Base-by-base conservation (phyloP, 2,888 invertebrate species). In the Nephrotoma guestfalica region DNA sequence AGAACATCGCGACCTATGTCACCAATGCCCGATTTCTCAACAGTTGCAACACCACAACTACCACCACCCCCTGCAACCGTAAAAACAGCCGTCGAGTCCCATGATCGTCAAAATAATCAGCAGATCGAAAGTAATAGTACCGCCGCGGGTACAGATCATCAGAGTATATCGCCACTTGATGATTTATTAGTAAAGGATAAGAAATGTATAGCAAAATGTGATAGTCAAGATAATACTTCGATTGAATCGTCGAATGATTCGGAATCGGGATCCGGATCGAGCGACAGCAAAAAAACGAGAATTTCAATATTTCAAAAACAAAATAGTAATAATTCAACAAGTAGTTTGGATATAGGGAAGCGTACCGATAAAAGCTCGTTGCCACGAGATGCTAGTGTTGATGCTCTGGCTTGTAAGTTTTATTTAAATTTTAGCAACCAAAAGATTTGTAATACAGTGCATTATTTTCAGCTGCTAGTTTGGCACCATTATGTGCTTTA, bases 361-460 rank as follows among this genome's bases (percentile, higher is more conserved):
- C 89, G 89, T 11, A 57, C 86, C n/a, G 90, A 90, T 86, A 90
- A 89, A 88, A 90, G 89, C 88, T 91, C 94, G 9, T 92, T 96
- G 91, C 94, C 94, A 0, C 93, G 96, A 86, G 96, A 96, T 88
- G 93, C 94, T 89, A 96, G 96, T 89, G 93, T 93, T 85, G 94
- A 94, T 89, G 93, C 93, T 0, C 91, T 94, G 85, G 92, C 93
- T n/a, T 94, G 91, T 91, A 88, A 90, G 89, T 89, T 47, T n/a
- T 11, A 30, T 3, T 30, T 40, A 30, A 11, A n/a, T 15, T 42
- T 84, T 84, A 0, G 4, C 7, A 47, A 15, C 51, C 45, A 4
- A 43, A n/a, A 41, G 9, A 15, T 6, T 42, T 86, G 13, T 13
- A 43, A 40, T 45, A 40, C 2, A 13, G 85, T 6, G 47, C 7